A percentile compares a stretch with the other conserved stretches of the same genome.
phyloP scores from a whole-genome alignment of 2,113 vertebrate genomes.

The Heterotis niloticus region DNA sequence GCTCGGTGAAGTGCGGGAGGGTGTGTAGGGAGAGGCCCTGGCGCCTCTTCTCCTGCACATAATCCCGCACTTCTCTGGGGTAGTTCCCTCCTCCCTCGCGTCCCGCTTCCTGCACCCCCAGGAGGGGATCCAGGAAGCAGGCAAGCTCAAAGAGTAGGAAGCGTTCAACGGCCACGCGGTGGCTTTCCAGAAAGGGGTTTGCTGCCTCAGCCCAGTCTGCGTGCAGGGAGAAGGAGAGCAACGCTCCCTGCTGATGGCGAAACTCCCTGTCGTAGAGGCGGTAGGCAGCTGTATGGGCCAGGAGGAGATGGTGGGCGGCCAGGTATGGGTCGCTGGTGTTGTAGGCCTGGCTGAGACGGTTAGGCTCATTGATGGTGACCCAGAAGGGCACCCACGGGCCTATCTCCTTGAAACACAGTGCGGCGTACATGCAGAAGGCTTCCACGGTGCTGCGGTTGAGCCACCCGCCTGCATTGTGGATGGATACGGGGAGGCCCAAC shows the following conservation, averaged over 20 bases:
- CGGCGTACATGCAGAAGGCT: slow-evolving; percentile 77
- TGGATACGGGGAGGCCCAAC: slow-evolving; percentile 68
- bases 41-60: slow-evolving; percentile 59
- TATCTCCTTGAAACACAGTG: slow-evolving; percentile 81
- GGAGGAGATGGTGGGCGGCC: slow-evolving; percentile 77
- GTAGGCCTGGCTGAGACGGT: slow-evolving; percentile 73
- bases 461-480: slow-evolving; percentile 79
- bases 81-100: slow-evolving; percentile 63
- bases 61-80: slow-evolving; percentile 67
- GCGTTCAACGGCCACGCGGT: slow-evolving; percentile 68
- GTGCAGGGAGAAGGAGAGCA: slow-evolving; percentile 81
- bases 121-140: slow-evolving; percentile 83
- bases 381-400: slow-evolving; percentile 78
- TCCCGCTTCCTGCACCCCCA: slow-evolving; percentile 54
- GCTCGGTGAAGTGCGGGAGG: slow-evolving; percentile 68
- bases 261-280: slow-evolving; percentile 67
- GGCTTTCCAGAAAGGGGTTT: slow-evolving; percentile 75
- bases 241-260: slow-evolving; percentile 57
- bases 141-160: slow-evolving; percentile 87
- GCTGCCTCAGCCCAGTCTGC: slow-evolving; percentile 89
- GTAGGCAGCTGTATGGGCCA: slow-evolving; percentile 84
- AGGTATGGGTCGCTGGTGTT: slow-evolving; percentile 60
- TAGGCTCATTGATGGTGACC: slow-evolving; percentile 95
- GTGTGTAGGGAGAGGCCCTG: slow-evolving; percentile 53
- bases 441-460: slow-evolving; percentile 67